Evolutionary conservation across 1,140 invertebrate species (phyloP), one percentile per base, ranked within the genome.

Genomic region (Spodoptera frugiperda): DNA sequence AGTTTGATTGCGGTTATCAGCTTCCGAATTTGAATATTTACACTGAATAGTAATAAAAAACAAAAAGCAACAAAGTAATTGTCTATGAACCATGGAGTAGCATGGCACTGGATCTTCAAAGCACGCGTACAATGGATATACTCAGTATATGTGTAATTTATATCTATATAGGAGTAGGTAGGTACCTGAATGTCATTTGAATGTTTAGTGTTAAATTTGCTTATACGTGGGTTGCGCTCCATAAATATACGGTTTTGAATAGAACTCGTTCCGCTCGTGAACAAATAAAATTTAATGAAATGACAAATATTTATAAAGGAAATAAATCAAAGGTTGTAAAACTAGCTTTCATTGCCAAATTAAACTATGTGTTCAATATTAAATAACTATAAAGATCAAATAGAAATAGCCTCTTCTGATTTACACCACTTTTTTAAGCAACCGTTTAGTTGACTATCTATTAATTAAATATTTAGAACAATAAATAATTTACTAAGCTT

Each of bases 1-100:
- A 88, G 81, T 87, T 92, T 90, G 91, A 93, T 93, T 94, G 89
- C 85, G 78, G 89, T 93, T 93, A 92, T 93, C 88, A 87, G 91
- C 92, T 93, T 89, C 91, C 91, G 92, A 93, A 92, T 93, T 94
- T 90, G 88, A 91, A 91, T 92, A 92, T 92, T 93, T 92, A 93
- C 90, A 91, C 89, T 91, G 80, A 90, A 90, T 86, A 85, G 39
- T 55, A 77, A 74, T 61, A 55, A 70, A 74, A 80, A 21, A 77
- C 55, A 55, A 70, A 74, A 80, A 21, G 76, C 55, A 74, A 70
- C 49, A 74, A 78, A 75, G 19, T 30, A 61, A 59, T 59, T 70
- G 19, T 48, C 53, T 76, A 76, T 57, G 33, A 30, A 46, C 8
- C 10, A 17, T 10, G 15, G 10, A 44, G 21, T 0, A 30, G 21